Percentiles rank a stretch among this genome's conserved stretches.
Conservation (phyloP, 2,888 invertebrate genomes). For the Allolobophora icterica region DNA sequence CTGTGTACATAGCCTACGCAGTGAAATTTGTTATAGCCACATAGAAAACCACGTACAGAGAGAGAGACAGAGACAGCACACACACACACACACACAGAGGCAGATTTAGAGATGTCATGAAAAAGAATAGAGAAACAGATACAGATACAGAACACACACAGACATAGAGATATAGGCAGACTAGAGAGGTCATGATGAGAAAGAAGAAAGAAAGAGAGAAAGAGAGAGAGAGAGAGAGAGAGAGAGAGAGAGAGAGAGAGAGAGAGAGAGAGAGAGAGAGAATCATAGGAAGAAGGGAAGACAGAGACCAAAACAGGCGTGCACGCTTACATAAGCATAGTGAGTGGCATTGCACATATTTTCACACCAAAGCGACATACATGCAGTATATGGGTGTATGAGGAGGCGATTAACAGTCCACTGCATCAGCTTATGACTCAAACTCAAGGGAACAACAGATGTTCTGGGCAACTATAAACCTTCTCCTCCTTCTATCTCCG, state of each 20-base stretch:
- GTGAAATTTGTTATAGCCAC: background rate
- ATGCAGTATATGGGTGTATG: background rate
- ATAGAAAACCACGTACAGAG: background rate
- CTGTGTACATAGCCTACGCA: background rate
- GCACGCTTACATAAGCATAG: background rate
- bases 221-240: background rate
- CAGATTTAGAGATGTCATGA: background rate
- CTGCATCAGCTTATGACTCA: conserved; percentile 7
- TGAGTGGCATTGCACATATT: background rate
- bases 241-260: background rate
- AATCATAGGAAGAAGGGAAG: background rate
- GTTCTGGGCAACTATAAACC: background rate
- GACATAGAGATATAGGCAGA: background rate
- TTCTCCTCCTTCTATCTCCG: background rate
- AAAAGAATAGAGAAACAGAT: background rate
- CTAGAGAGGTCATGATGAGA: too few species aligned
- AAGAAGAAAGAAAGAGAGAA: too few species aligned
- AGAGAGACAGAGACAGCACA: too few species aligned
- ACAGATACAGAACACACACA: background rate
- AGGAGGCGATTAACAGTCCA: background rate
- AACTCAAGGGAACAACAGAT: background rate
- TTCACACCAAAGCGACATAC: too few species aligned
- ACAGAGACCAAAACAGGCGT: background rate
- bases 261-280: background rate
- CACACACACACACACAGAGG: too few species aligned